These are phyloP conservation scores for Plebejus argus DNA, from an alignment of 2,888 invertebrate genomes.

Conservation along the genomic window DNA sequence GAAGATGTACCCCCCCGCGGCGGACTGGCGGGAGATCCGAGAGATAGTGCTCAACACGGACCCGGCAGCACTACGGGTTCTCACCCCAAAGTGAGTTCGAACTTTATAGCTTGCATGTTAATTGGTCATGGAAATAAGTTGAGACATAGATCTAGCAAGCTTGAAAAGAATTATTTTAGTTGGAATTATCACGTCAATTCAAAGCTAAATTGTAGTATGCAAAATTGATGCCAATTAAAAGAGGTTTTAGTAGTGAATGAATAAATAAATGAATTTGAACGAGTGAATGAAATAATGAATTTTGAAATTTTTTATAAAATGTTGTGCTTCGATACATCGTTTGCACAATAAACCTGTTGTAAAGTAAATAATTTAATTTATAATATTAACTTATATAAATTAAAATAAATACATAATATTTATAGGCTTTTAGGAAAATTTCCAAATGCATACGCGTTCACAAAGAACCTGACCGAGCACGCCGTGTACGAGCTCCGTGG, in stretches of 20 bases:
- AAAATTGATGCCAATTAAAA: no score
- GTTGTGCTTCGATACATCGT: no score
- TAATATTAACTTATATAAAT: background rate
- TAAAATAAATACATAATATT: constrained; percentile 23
- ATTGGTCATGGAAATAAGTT: background rate
- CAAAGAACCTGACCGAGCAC: constrained; percentile 93
- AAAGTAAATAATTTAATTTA: background rate
- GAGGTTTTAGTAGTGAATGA: no score
- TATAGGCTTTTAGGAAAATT: constrained; percentile 82
- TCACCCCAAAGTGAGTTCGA: constrained; percentile 13
- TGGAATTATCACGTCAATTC: no score
- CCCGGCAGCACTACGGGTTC: background rate
- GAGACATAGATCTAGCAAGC: background rate
- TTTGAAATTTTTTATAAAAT: no score
- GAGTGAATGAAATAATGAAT: no score
- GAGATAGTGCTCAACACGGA: background rate
- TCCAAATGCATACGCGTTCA: constrained; percentile 96
- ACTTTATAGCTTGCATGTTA: no score
- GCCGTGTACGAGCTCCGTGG: constrained; percentile 86
- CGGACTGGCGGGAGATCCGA: background rate
- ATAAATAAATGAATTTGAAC: no score
- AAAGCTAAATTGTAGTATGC: no score
- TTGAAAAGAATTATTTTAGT: background rate
- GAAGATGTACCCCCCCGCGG: constrained; percentile 6
- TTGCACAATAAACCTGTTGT: no score